Evolutionary conservation across 2,888 invertebrate genomes (phyloP).

Genomic region (Drosophila suboccidentalis): DNA sequence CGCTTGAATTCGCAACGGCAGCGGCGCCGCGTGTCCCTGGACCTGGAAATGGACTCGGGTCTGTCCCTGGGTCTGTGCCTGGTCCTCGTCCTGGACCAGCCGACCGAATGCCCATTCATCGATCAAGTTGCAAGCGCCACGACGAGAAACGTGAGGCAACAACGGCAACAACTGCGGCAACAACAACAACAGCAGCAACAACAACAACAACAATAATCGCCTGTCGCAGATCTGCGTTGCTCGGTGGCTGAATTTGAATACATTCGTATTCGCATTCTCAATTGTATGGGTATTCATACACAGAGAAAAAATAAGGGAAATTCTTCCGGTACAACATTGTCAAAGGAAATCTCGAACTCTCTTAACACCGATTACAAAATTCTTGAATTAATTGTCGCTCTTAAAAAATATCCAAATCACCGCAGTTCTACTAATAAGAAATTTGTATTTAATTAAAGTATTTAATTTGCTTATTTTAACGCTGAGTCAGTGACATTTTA

Average conservation of each 20-base stretch:
- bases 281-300: conserved; percentile 2
- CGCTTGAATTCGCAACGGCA: conserved; percentile 80
- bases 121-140: conserved; percentile 81
- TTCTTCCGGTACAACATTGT: not conserved
- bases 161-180: conserved; percentile 17
- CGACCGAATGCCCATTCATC: conserved; percentile 74
- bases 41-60: not conserved
- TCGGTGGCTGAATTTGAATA: conserved; percentile 71
- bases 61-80: not conserved
- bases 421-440: not conserved
- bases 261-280: conserved; percentile 28
- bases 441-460: not conserved
- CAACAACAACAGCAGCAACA: conserved; percentile 16
- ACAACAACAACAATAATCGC: conserved; percentile 55
- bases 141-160: conserved; percentile 73
- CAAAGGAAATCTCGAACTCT: no score
- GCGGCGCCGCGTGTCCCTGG: conserved; percentile 68
- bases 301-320: not conserved
- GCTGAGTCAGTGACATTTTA: no score
- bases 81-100: conserved; percentile 32
- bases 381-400: no score
- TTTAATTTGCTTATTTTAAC: not conserved
- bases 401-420: not conserved
- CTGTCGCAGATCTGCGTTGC: conserved; percentile 58
- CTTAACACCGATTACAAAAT: no score